phyloP scores from a whole-genome alignment of 2,113 vertebrate genomes.

The Azemiops feae region DNA sequence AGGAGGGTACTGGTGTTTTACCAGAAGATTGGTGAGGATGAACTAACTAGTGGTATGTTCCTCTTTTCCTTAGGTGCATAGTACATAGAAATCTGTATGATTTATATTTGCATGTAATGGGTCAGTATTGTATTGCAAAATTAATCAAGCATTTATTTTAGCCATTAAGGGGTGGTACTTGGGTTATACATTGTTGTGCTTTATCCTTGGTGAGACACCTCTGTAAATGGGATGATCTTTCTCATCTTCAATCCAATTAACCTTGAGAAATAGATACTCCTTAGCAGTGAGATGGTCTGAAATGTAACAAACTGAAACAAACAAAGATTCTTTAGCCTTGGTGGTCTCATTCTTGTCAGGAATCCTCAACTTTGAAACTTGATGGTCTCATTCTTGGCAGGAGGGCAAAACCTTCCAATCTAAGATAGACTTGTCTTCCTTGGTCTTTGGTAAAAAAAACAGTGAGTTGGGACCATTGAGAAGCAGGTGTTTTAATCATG shows the following conservation, averaged over 20 bases:
- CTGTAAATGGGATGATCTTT: background rate
- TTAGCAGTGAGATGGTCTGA: background rate
- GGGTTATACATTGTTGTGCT: background rate
- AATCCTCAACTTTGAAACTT: background rate
- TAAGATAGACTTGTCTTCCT: background rate
- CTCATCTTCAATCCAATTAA: background rate
- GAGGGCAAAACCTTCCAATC: background rate
- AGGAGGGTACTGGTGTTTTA: background rate
- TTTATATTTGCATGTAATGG: background rate
- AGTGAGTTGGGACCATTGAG: background rate
- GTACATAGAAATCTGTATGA: background rate
- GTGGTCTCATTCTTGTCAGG: background rate
- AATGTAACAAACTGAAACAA: background rate
- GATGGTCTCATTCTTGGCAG: background rate
- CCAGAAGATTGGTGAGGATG: background rate
- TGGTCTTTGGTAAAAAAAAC: background rate
- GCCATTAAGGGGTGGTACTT: background rate
- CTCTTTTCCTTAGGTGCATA: background rate
- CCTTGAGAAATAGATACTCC: background rate
- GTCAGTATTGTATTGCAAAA: background rate
- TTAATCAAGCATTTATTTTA: background rate
- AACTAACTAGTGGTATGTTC: background rate
- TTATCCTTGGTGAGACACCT: background rate
- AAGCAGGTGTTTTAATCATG: background rate
- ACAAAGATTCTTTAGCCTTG: background rate